Conservation (phyloP, 2,888 invertebrate species). For the Apodemia mormo region DNA sequence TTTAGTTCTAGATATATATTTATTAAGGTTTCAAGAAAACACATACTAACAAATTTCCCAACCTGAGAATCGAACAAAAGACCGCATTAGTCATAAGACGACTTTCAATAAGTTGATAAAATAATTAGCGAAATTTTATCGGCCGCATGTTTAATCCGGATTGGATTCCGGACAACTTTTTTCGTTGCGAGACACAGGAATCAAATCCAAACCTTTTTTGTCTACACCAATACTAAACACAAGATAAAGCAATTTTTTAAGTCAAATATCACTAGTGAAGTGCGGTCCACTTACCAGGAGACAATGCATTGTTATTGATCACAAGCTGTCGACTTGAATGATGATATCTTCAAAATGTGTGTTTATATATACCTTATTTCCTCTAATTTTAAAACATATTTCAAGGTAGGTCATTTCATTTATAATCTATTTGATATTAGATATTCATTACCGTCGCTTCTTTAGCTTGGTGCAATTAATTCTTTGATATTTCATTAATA, state of each 20-base stretch:
- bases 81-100: too few species aligned
- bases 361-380: slow-evolving; percentile 75
- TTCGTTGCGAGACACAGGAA: too few species aligned
- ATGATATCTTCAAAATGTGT: slow-evolving; percentile 56
- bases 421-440: slow-evolving; percentile 61
- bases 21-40: too few species aligned
- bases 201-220: too few species aligned
- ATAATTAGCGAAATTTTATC: too few species aligned
- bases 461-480: slow-evolving; percentile 51
- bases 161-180: too few species aligned
- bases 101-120: too few species aligned
- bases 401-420: slow-evolving; percentile 63
- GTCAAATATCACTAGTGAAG: background rate
- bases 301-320: slow-evolving; percentile 65
- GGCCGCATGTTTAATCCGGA: too few species aligned
- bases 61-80: too few species aligned
- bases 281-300: slow-evolving; percentile 59
- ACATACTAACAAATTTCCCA: too few species aligned
- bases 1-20: too few species aligned
- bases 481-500: background rate
- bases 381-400: slow-evolving; percentile 60
- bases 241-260: background rate
- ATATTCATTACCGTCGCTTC: slow-evolving; percentile 59
- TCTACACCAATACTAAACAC: background rate
- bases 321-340: slow-evolving; percentile 62